Evolutionary conservation across 37 sponge, comb jelly and placozoan genomes (phyloP), one percentile per base, ranked within the genome.

Genomic region (Lycopodina hypogea): DNA sequence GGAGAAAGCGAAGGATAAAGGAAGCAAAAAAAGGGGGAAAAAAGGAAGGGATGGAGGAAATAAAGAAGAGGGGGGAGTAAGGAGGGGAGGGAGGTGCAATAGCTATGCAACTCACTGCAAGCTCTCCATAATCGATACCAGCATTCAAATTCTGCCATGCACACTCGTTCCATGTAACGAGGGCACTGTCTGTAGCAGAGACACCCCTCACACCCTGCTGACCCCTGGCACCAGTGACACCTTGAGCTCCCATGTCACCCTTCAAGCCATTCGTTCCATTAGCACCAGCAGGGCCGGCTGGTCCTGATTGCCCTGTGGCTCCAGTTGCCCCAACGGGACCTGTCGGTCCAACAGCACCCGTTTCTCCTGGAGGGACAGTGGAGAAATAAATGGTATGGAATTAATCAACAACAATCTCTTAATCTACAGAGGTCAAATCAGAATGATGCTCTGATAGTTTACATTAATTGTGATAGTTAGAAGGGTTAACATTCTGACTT

Each of bases 131-230:
- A 69, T 88, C 84, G 15, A 21, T 45, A 0, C 62, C 74, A 42
- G 26, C 42, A 69, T 88, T 78, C 60, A 88, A 69, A 50, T 52
- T 68, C 30, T 55, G 19, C 68, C 71, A 88, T 0, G 52, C 74
- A 83, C 89, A 88, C 79, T 88, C 82, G 50, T 83, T 88, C 89
- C 89, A 88, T 11, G 78, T 22, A 26, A 71, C 24, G 0, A 77
- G 35, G 11, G 52, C 50, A 56, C 53, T 34, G 1, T 45, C 77
- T 36, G 29, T n/a, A 1, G 69, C 34, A 28, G 66, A 52, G 9
- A 45, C 33, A 42, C 69, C 76, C 8, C 42, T 36, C 17, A 9
- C 21, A 37, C 76, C 76, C 19, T 24, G 74, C 3, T 11, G 11
- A 26, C 71, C 71, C 4, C 2, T 28, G 9, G 4, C 3, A 26